Base-by-base conservation (phyloP, 2,797 vertebrate genomes). In the Spinus pinus region DNA sequence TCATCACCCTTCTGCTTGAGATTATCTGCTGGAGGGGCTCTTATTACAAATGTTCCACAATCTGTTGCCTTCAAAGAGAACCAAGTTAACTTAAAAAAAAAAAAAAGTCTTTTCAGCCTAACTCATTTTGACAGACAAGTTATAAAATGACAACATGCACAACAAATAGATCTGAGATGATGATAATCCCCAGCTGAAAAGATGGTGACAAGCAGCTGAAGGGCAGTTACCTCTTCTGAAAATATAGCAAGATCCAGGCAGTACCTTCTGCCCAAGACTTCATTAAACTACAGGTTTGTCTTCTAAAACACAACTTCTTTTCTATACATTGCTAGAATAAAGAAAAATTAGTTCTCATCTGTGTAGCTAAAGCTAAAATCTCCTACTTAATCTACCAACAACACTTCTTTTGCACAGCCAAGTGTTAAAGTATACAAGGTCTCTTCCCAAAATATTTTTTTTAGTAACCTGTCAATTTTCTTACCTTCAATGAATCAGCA, bases 11-110 rank as follows among this genome's bases (percentile, higher is more conserved):
- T 91, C 93, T 91, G 86, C 84, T 93, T 77, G 46, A 96, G 77
- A 94, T 82, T 89, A 91, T 91, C 75, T 94, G 81, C 87, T 94
- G 71, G 64, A 94, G 69, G 64, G 79, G 89, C 64, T 91, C 49
- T 78, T 91, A 83, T 46, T 92, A 96, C 89, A 94, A 89, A 80
- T 87, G 79, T 89, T 94, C 85, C 85, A 74, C 86, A 94, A 83
- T 90, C 86, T 95, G 93, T 91, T 90, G 77, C 94, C 81, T 94
- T 94, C 60, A 22, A 75, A 90, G 27, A 72, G 15, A 92, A 90
- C 73, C 35, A 86, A 88, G n/a, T 85, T 80, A 67, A 69, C 28
- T 65, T 30, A 25, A 33, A 46, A 42, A 57, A 56, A 57, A 57
- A 46, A 39, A 39, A 33, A 71, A 42, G 12, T 54, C 50, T 92